These are phyloP conservation scores for Plodia interpunctella DNA, from an alignment of 1,140 invertebrate species.

Conservation along the genomic window DNA sequence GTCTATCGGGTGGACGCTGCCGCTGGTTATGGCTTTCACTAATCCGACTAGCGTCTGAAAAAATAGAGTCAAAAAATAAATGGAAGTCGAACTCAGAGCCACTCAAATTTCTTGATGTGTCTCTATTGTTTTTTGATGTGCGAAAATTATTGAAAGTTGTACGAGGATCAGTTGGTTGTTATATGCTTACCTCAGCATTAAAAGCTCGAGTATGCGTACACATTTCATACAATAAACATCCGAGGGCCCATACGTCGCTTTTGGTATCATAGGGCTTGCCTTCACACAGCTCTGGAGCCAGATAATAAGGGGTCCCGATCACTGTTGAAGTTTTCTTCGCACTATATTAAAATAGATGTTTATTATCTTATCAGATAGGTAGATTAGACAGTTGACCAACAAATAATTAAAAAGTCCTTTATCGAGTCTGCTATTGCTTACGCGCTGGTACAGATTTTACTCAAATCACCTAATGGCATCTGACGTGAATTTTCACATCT, in stretches of 20 bases:
- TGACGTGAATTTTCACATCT: too few species aligned
- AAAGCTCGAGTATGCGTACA: slow-evolving; percentile 78
- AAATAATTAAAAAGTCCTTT: too few species aligned
- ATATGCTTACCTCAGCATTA: slow-evolving; percentile 70
- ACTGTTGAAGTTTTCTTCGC: slow-evolving; percentile 76
- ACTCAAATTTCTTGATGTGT: too few species aligned
- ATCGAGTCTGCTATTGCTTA: too few species aligned
- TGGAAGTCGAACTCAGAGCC: too few species aligned
- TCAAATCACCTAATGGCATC: too few species aligned
- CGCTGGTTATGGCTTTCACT: slow-evolving; percentile 74
- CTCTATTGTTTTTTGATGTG: too few species aligned
- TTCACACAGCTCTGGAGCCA: slow-evolving; percentile 91
- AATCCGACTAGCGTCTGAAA: slow-evolving; percentile 73
- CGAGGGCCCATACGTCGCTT: slow-evolving; percentile 91
- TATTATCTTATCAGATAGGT: slow-evolving; percentile 38
- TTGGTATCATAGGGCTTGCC: slow-evolving; percentile 85
- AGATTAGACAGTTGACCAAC: too few species aligned
- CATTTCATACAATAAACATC: slow-evolving; percentile 89
- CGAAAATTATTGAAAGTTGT: too few species aligned
- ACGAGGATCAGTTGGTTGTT: not conserved
- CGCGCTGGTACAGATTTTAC: too few species aligned
- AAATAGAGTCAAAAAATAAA: too few species aligned
- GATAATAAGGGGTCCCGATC: slow-evolving; percentile 91
- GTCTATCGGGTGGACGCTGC: slow-evolving; percentile 72
- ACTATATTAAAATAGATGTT: slow-evolving; percentile 35